Base-by-base conservation (phyloP, 2,113 vertebrate species). In the Hippocampus guttulatus region DNA sequence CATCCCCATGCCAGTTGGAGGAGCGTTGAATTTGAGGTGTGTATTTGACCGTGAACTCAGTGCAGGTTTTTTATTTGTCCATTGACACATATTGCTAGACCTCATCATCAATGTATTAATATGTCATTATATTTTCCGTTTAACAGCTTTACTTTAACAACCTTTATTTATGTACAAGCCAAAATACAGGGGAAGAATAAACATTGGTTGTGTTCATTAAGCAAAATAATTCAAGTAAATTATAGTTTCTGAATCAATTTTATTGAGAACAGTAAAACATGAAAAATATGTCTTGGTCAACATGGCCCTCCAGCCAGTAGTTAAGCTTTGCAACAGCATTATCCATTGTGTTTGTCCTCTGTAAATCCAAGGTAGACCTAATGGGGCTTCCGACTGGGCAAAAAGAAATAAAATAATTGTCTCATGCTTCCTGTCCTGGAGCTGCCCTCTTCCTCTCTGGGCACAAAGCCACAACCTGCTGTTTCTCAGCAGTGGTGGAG, bases 381-480 rank as follows among this genome's bases (percentile, higher is more conserved):
- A 81, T 73, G 70, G 75, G 65, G 80, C 74, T 77, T 81, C 74
- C 75, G 85, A 87, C 81, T 55, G 77, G 84, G 87, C 81, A 85
- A 85, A 87, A n/a, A 85, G 86, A n/a, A 61, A 38, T 9, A 49
- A 18, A 49, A 51, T 6, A 55, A 55, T 83, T 81, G 76, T 68
- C 71, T 70, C 65, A 76, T 64, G 79, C 76, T 91, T 91, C 88
- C 85, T 87, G 77, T 87, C 85, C 81, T 79, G 79, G 64, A 75
- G 81, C 80, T 88, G 84, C 87, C 88, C 80, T 81, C 71, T 88
- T 85, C 83, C 81, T 87, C 73, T 81, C 76, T 68, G 65, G 61
- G 74, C 75, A 57, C 84, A 81, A 84, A 84, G 70, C 61, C 43
- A 79, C 78, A 70, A 73, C 49, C 75, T 64, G 75, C 78, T 76